These are phyloP conservation scores for Notothenia rossii DNA, from an alignment of 2,113 vertebrate genomes.

Conservation along the genomic window DNA sequence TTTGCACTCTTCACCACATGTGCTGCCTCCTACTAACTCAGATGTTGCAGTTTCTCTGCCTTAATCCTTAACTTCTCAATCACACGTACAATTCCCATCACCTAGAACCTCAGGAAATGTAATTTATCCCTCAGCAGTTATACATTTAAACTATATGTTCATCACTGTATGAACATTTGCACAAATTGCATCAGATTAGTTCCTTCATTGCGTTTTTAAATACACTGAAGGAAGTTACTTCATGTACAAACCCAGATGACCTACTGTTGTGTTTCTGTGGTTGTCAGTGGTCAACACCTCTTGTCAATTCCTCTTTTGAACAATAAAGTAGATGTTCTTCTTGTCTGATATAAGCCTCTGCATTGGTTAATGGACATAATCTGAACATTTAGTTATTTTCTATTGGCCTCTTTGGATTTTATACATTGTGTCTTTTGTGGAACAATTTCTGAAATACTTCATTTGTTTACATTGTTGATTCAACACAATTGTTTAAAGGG, in stretches of 20 bases:
- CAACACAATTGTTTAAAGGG: background rate
- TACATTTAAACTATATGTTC: too few species aligned
- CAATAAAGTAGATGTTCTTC: background rate
- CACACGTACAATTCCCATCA: background rate
- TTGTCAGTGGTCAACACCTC: background rate
- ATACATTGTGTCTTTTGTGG: background rate
- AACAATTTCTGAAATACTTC: background rate
- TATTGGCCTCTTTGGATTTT: background rate
- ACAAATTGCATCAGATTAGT: background rate
- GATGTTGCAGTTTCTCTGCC: constrained; percentile 9
- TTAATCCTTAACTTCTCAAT: background rate
- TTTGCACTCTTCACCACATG: constrained; percentile 38
- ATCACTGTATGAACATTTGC: background rate
- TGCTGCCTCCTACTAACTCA: background rate
- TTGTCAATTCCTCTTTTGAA: background rate
- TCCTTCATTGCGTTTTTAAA: background rate
- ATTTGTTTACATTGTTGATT: background rate
- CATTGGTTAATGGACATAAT: background rate
- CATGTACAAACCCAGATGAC: background rate
- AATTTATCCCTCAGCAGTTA: too few species aligned
- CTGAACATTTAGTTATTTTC: background rate
- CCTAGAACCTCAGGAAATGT: background rate
- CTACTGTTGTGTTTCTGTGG: background rate
- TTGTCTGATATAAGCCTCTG: background rate
- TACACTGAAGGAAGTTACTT: background rate